Evolutionary conservation across 1,140 invertebrate species (phyloP).

Genomic region (Manduca sexta): DNA sequence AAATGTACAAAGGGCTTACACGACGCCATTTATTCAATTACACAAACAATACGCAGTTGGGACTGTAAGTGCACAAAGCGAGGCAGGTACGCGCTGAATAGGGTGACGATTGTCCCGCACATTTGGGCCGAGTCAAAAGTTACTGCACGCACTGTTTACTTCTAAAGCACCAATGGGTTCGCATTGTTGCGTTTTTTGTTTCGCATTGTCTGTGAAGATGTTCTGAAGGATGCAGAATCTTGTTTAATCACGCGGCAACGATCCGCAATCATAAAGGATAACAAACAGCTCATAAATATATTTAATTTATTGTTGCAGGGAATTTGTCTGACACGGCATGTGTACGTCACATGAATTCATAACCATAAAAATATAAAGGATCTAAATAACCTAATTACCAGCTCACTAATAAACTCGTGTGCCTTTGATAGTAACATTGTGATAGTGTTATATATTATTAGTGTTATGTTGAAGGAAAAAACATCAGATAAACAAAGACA

Average conservation of each 20-base stretch:
- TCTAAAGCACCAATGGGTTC: constrained; percentile 23
- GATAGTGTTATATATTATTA: no score
- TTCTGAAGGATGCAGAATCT: background rate
- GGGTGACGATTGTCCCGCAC: constrained; percentile 39
- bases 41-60: constrained; percentile 51
- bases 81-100: constrained; percentile 52
- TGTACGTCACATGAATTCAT: no score
- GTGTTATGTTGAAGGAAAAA: no score
- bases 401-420: no score
- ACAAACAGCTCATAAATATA: background rate
- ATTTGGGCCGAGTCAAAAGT: constrained; percentile 58
- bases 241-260: no score
- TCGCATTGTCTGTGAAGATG: background rate
- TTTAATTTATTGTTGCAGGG: no score
- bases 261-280: background rate
- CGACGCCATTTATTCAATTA: constrained; percentile 65
- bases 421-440: no score
- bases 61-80: constrained; percentile 53
- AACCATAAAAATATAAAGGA: no score
- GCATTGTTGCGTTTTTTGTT: constrained; percentile 13
- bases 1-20: constrained; percentile 34
- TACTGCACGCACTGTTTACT: constrained; percentile 38
- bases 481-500: no score
- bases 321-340: no score
- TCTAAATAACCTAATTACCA: no score